Evolutionary conservation across 2,113 vertebrate genomes (phyloP).

Genomic region (Hypomesus transpacificus): DNA sequence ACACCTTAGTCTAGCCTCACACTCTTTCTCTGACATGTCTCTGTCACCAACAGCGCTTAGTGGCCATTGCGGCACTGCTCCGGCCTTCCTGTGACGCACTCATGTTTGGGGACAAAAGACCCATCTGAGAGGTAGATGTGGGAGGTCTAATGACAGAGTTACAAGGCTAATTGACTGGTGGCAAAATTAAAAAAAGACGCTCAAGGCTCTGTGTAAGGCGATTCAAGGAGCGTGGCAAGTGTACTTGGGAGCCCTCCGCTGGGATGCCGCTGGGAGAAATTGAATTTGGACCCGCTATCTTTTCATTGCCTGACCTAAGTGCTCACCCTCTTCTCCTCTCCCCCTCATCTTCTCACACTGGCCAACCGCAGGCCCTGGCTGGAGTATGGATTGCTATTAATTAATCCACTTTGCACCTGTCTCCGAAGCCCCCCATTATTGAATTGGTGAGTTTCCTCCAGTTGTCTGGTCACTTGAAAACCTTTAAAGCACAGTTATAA

Average conservation of each 20-base stretch:
- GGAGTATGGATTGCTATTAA: conserved; percentile 70
- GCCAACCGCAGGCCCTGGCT: conserved; percentile 57
- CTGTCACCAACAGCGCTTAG: conserved; percentile 50
- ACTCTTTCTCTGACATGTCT: conserved; percentile 36
- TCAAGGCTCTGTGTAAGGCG: conserved; percentile 68
- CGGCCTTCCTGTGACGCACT: conserved; percentile 56
- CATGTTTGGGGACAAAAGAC: conserved; percentile 70
- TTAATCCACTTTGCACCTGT: conserved; percentile 69
- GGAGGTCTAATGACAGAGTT: conserved; percentile 68
- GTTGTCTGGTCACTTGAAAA: conserved; percentile 50
- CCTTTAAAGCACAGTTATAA: conserved; percentile 61
- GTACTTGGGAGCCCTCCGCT: conserved; percentile 61
- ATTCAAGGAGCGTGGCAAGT: conserved; percentile 67
- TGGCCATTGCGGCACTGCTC: conserved; percentile 47
- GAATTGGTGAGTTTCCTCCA: conserved; percentile 56
- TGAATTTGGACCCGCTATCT: conserved; percentile 67
- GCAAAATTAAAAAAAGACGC: conserved; percentile 72
- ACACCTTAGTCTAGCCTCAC: conserved; percentile 14
- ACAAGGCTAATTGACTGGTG: conserved; percentile 77
- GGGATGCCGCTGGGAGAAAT: conserved; percentile 64
- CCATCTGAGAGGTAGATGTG: conserved; percentile 62
- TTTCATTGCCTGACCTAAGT: conserved; percentile 72
- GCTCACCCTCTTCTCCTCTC: conserved; percentile 33
- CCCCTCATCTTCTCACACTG: conserved; percentile 47
- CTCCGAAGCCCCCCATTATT: conserved; percentile 59